A percentile compares a stretch with the other conserved stretches of the same genome.
Evolutionary conservation across 2,797 vertebrate genomes (phyloP).

Genomic region (Austrolebias charrua): DNA sequence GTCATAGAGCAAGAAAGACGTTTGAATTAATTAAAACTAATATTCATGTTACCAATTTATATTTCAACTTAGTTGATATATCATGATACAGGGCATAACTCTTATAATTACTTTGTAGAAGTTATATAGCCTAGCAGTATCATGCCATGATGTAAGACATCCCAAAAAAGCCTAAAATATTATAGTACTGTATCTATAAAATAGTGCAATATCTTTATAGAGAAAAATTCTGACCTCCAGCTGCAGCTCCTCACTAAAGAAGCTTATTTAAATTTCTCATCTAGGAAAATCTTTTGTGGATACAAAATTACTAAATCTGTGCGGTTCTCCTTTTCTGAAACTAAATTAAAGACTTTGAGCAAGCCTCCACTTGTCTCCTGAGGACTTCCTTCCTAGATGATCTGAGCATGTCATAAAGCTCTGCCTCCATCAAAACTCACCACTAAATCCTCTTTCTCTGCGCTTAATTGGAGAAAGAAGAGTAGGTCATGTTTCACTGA

Average conservation of each 20-base stretch:
- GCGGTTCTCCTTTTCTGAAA: constrained; percentile 2
- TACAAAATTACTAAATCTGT: constrained; percentile 15
- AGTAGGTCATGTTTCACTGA: constrained; percentile 39
- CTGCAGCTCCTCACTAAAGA: constrained; percentile 6
- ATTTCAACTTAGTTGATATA: no score
- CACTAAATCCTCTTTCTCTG: constrained; percentile 21
- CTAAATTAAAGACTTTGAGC: constrained; percentile 16
- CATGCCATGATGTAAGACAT: neutral
- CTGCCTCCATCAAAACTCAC: constrained; percentile 25
- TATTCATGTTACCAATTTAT: no score
- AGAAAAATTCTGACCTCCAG: constrained; percentile 3
- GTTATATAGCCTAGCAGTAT: neutral
- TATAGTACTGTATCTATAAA: neutral
- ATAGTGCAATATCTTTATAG: neutral
- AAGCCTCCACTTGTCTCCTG: constrained; percentile 13
- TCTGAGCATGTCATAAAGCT: constrained; percentile 22
- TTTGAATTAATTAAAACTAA: no score
- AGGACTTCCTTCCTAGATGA: constrained; percentile 55
- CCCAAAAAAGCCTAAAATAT: neutral
- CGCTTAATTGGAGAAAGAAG: constrained; percentile 27
- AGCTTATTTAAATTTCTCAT: constrained; percentile 3
- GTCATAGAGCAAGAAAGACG: neutral
- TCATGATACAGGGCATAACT: no score
- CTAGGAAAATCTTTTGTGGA: constrained; percentile 7
- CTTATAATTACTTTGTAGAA: neutral